Base-by-base conservation (phyloP, 2,888 invertebrate species). In the Yponomeuta sedellus region DNA sequence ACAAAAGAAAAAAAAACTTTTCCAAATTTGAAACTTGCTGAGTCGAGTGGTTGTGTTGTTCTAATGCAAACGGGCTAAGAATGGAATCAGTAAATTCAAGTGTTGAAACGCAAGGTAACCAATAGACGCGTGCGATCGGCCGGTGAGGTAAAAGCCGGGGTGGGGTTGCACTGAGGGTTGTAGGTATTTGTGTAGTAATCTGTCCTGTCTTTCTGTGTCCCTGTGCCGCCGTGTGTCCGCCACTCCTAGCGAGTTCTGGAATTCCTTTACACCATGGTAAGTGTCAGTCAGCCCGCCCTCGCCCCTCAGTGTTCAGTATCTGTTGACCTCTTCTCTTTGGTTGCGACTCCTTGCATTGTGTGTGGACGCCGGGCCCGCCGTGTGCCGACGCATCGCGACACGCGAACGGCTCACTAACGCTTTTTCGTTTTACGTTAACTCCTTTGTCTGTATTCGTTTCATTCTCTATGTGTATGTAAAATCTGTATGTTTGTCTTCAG, bases 181-280 rank as follows among this genome's bases (percentile, higher is more conserved):
- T 92, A 91, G 91, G 91, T 92, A 91, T 92, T 84, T 92, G 92
- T 92, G 91, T 92, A 92, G 92, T 92, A 92, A 92, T 92, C 91
- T 92, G 92, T 92, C 92, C 92, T 92, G 92, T 92, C 92, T 92
- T 92, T 92, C 92, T 94, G 93, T 94, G 93, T 93, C 93, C 93
- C 93, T 93, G 93, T 93, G 92, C 92, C 92, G 92, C 92, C 92
- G 91, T 91, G 91, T 93, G 93, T 93, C 92, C 93, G 93, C 93
- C 93, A 93, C 92, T 93, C 92, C 95, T 96, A 97, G 97, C 96
- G 96, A 96, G 95, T 97, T 97, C 96, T 97, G 97, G 97, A 97
- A 96, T 95, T 97, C 97, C 95, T 97, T 97, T 96, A 96, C 96
- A 94, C 97, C 97, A 95, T 96, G 97, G 97, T 97, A 97, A 97